Conservation (phyloP, 2,113 vertebrate genomes). For the Lontra canadensis region DNA sequence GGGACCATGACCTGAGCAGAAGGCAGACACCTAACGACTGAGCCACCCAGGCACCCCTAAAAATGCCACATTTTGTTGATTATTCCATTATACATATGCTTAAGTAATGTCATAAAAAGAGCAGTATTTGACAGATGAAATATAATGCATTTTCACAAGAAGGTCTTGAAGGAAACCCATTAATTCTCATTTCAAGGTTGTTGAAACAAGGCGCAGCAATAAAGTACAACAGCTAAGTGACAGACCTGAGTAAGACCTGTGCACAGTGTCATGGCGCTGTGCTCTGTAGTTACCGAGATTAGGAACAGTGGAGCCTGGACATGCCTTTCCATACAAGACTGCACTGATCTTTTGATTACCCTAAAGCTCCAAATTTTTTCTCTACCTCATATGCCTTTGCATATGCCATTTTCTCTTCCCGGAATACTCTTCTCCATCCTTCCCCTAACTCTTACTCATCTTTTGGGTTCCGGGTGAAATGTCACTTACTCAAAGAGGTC, state of each 20-base stretch:
- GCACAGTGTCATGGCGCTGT: background rate
- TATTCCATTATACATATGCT: background rate
- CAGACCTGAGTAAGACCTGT: background rate
- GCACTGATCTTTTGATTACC: background rate
- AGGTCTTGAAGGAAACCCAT: background rate
- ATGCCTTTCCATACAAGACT: background rate
- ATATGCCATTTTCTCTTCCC: background rate
- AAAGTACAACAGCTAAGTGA: background rate
- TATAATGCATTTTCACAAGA: slow-evolving; percentile 24
- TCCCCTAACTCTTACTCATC: background rate
- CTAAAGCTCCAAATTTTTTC: background rate
- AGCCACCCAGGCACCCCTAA: background rate
- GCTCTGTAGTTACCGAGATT: background rate
- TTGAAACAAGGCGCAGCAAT: background rate
- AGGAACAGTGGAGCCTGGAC: background rate
- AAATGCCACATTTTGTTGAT: background rate
- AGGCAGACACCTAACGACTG: no score
- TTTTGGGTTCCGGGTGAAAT: slow-evolving; percentile 26
- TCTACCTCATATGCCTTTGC: background rate
- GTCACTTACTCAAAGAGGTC: background rate
- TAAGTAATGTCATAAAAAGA: slow-evolving; percentile 31
- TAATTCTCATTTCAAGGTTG: slow-evolving; percentile 22
- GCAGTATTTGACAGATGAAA: slow-evolving; percentile 23
- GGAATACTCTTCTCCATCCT: background rate
- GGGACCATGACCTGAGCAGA: no score